Percentiles rank a stretch among this genome's conserved stretches.
phyloP scores from a whole-genome alignment of 2,888 invertebrate genomes.

The Elgonia sp. region DNA sequence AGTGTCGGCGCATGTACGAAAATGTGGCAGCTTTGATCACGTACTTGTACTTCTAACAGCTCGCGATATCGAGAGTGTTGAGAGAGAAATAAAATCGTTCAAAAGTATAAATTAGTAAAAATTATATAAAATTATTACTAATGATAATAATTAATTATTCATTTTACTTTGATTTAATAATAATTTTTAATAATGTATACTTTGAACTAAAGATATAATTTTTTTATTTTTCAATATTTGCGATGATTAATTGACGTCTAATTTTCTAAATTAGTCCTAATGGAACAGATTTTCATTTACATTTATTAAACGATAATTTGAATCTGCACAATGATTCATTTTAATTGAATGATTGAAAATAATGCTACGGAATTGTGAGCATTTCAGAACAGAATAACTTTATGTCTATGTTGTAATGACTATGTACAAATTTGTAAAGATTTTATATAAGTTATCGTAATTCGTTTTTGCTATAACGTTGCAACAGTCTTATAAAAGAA shows the following conservation, averaged over 20 bases:
- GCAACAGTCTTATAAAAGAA: not conserved
- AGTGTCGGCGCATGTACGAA: slow-evolving; percentile 73
- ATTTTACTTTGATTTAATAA: no score
- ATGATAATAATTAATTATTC: no score
- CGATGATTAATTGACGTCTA: no score
- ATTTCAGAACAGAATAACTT: not conserved
- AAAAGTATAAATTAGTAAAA: not conserved
- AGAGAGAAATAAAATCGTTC: not conserved
- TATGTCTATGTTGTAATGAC: no score
- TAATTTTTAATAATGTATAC: no score
- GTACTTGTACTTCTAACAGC: slow-evolving; percentile 51
- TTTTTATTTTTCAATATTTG: no score
- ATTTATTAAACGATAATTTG: not conserved
- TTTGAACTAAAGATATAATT: no score
- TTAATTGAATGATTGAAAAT: not conserved
- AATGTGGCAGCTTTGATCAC: slow-evolving; percentile 69
- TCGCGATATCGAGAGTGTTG: slow-evolving; percentile 1
- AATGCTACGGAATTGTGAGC: not conserved
- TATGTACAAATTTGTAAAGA: not conserved
- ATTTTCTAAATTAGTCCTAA: no score
- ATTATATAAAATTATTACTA: not conserved
- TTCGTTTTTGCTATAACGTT: not conserved
- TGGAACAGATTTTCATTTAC: not conserved
- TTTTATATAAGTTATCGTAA: slow-evolving; percentile 16
- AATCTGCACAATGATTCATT: not conserved